Percentiles rank a stretch among this genome's conserved stretches.
phyloP scores from a whole-genome alignment of 2,113 vertebrate genomes.

The Saccopteryx leptura region DNA sequence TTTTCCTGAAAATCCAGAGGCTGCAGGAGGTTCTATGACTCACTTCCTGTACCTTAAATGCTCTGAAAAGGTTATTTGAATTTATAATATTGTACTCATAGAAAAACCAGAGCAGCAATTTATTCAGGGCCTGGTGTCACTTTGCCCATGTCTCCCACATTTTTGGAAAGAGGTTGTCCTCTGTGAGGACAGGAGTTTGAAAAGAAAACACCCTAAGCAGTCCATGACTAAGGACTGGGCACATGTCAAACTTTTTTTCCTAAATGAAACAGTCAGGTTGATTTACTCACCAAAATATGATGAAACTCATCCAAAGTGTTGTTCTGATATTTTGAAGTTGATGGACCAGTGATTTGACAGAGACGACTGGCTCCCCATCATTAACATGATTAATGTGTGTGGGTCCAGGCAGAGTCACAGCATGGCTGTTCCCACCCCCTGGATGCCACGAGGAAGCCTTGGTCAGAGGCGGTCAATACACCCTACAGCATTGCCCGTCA shows the following conservation, averaged over 20 bases:
- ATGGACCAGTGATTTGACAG: neutral
- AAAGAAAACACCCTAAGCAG: constrained; percentile 1
- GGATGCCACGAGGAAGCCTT: neutral
- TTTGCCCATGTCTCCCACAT: neutral
- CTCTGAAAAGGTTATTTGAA: constrained; percentile 64
- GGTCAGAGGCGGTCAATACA: neutral
- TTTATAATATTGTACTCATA: constrained; percentile 77
- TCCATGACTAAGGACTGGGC: constrained; percentile 59
- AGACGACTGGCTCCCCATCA: neutral
- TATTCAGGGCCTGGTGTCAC: constrained; percentile 48
- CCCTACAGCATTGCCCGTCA: neutral
- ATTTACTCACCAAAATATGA: constrained; percentile 24
- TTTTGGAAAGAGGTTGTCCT: constrained; percentile 56
- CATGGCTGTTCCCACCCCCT: rapidly evolving
- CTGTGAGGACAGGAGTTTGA: neutral
- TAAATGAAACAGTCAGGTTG: constrained; percentile 55
- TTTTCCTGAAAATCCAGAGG: neutral
- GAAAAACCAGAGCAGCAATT: constrained; percentile 59
- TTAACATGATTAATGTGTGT: constrained; percentile 53
- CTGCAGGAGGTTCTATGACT: constrained; percentile 41
- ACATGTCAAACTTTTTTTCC: constrained; percentile 31
- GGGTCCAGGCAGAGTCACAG: neutral
- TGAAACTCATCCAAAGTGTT: neutral
- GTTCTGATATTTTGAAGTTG: neutral
- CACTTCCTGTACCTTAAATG: constrained; percentile 65